These are phyloP conservation scores for Dryocosmus kuriphilus DNA, from an alignment of 2,888 invertebrate species.

Conservation along the genomic window DNA sequence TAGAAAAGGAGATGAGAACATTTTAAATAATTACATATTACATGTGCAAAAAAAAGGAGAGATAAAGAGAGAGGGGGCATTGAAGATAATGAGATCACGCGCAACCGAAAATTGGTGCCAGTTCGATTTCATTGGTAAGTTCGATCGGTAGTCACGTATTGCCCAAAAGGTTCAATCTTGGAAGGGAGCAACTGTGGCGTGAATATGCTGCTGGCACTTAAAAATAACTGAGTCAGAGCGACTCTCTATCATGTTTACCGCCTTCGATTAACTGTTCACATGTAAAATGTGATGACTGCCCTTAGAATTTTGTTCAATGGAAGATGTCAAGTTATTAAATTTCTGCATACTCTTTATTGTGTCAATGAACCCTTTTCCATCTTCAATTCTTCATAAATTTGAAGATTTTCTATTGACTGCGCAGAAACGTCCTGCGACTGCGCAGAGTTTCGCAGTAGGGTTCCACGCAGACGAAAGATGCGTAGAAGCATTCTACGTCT, in stretches of 20 bases:
- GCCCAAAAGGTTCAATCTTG: conserved; percentile 20
- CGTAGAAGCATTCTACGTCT: too few species aligned
- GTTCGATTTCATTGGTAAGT: conserved; percentile 73
- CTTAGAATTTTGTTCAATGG: conserved; percentile 12
- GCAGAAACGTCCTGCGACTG: too few species aligned
- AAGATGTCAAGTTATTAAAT: conserved; percentile 18
- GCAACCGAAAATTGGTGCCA: conserved; percentile 76
- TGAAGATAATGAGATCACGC: conserved; percentile 77
- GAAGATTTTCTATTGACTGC: too few species aligned
- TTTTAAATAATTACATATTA: conserved; percentile 19
- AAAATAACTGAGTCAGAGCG: conserved; percentile 24
- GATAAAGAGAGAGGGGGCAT: conserved; percentile 61
- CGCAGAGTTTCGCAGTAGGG: too few species aligned
- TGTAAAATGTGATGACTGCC: conserved; percentile 31
- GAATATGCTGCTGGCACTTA: conserved; percentile 32
- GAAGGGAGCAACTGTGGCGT: conserved; percentile 12
- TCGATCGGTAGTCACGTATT: conserved; percentile 46
- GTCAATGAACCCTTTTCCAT: too few species aligned
- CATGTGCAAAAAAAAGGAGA: conserved; percentile 41
- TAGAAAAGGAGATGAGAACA: conserved; percentile 39
- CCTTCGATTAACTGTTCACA: conserved; percentile 24
- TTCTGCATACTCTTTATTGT: background rate
- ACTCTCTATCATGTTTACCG: conserved; percentile 31
- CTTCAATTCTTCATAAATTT: too few species aligned
- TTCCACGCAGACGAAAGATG: too few species aligned